Conservation (phyloP, 2,888 invertebrate species). For the Crepidodera aurea region DNA sequence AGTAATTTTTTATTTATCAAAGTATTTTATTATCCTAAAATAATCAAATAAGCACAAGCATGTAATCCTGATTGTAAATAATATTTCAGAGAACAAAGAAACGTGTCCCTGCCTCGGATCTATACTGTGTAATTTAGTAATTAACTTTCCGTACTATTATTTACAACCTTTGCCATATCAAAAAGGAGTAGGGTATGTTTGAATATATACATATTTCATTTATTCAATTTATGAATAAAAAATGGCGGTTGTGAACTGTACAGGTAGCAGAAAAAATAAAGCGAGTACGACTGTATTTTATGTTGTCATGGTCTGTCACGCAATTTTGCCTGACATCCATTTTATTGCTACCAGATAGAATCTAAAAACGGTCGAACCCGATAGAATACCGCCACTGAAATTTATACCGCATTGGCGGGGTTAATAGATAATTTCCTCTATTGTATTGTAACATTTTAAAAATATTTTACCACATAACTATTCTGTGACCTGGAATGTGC, state of each 20-base stretch:
- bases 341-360: slow-evolving; percentile 58
- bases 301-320: slow-evolving; percentile 60
- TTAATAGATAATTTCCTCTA: too few species aligned
- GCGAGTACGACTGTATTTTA: slow-evolving; percentile 59
- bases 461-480: too few species aligned
- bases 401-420: slow-evolving; percentile 32
- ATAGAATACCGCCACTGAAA: slow-evolving; percentile 48
- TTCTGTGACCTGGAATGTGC: too few species aligned
- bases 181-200: slow-evolving; percentile 29
- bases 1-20: too few species aligned
- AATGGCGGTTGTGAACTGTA: slow-evolving; percentile 46
- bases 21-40: too few species aligned
- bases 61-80: too few species aligned
- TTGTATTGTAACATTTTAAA: too few species aligned
- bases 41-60: too few species aligned
- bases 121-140: slow-evolving; percentile 1
- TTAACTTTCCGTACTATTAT: background rate
- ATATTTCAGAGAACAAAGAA: too few species aligned
- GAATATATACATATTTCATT: slow-evolving; percentile 56
- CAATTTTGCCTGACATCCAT: slow-evolving; percentile 59
- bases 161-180: background rate
- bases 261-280: slow-evolving; percentile 52
- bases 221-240: slow-evolving; percentile 59
- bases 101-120: too few species aligned
- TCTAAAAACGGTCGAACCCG: slow-evolving; percentile 58